These are phyloP conservation scores for Rhysida immarginata DNA, from an alignment of 1,140 invertebrate species.

Conservation along the genomic window DNA sequence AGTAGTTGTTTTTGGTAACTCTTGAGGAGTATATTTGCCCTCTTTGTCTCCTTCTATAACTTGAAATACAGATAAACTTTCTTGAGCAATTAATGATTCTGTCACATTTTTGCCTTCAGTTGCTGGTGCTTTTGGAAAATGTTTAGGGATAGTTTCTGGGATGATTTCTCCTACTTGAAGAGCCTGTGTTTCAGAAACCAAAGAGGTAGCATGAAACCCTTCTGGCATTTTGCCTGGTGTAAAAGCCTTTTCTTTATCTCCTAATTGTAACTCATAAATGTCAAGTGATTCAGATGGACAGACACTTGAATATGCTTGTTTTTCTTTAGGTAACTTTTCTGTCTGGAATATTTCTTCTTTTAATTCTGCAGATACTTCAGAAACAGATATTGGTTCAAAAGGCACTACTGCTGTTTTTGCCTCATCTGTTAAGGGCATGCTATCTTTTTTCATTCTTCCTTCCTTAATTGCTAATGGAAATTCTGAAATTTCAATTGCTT, in stretches of 20 bases:
- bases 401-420: conserved; percentile 31
- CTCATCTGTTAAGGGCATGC: conserved; percentile 22
- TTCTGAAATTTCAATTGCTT: conserved; percentile 19
- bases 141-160: conserved; percentile 25
- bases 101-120: not conserved
- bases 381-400: conserved; percentile 29
- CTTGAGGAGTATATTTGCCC: conserved; percentile 16
- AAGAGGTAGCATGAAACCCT: conserved; percentile 29
- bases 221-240: conserved; percentile 20
- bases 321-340: conserved; percentile 19
- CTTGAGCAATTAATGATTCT: conserved; percentile 21
- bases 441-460: conserved; percentile 22
- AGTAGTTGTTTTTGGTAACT: conserved; percentile 8
- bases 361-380: conserved; percentile 32
- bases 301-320: conserved; percentile 19
- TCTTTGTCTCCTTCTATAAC: conserved; percentile 33
- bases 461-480: conserved; percentile 21
- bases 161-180: conserved; percentile 20
- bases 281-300: conserved; percentile 17
- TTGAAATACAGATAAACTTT: conserved; percentile 34
- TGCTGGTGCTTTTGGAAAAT: conserved; percentile 7
- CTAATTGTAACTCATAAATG: not conserved
- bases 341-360: conserved; percentile 30
- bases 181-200: conserved; percentile 21
- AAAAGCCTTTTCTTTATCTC: conserved; percentile 13